These are phyloP conservation scores for Astropecten irregularis DNA, from an alignment of 53 echinoderm and acorn worm species.

Conservation along the genomic window DNA sequence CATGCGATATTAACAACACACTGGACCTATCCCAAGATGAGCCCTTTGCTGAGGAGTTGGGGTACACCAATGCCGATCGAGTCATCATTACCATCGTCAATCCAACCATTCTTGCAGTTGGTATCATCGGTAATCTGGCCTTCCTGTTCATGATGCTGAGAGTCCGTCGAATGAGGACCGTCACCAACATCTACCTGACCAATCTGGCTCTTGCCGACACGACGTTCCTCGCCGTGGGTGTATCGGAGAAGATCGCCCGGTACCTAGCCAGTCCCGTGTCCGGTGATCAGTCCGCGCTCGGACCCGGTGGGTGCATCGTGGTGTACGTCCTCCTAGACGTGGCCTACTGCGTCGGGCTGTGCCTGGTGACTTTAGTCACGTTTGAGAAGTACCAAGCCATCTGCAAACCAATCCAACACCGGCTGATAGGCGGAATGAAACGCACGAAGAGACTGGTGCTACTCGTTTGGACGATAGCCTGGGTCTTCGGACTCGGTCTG, in stretches of 20 bases:
- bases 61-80: conserved; percentile 22
- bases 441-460: conserved; percentile 54
- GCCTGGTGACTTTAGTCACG: conserved; percentile 64
- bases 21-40: not conserved
- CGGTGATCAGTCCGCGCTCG: conserved; percentile 48
- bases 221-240: conserved; percentile 47
- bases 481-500: conserved; percentile 40
- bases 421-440: conserved; percentile 43
- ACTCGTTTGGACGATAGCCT: conserved; percentile 52
- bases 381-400: conserved; percentile 76
- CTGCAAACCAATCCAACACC: conserved; percentile 66
- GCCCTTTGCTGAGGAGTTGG: not conserved
- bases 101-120: conserved; percentile 63
- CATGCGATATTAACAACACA: not conserved
- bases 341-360: conserved; percentile 48
- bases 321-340: conserved; percentile 55
- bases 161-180: conserved; percentile 67
- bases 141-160: conserved; percentile 66
- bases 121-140: conserved; percentile 63
- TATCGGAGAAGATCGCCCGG: conserved; percentile 69
- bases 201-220: conserved; percentile 73
- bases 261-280: conserved; percentile 52
- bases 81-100: conserved; percentile 65
- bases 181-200: conserved; percentile 76
- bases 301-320: conserved; percentile 53